Percentiles rank a stretch among this genome's conserved stretches.
Evolutionary conservation across 2,113 vertebrate species (phyloP).

Genomic region (Syngnathus typhle): DNA sequence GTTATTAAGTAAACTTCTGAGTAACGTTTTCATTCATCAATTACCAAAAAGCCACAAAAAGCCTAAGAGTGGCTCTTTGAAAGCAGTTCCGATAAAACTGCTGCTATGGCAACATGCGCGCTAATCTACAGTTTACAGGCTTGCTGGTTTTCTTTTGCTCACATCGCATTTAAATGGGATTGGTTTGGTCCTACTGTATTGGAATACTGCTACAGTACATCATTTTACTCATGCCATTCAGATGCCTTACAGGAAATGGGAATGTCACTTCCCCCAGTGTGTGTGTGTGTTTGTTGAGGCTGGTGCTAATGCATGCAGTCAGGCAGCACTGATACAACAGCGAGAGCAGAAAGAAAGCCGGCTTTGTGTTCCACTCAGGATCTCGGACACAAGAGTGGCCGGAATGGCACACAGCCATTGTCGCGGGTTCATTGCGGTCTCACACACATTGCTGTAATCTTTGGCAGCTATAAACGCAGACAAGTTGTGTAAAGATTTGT

Average conservation of each 20-base stretch:
- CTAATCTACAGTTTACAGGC: background rate
- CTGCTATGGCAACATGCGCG: background rate
- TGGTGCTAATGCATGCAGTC: constrained; percentile 2
- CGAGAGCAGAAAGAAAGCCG: constrained; percentile 55
- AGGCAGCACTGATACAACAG: constrained; percentile 26
- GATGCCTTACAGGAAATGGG: constrained; percentile 11
- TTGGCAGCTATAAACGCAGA: constrained; percentile 22
- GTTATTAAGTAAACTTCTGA: no score
- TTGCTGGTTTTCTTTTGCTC: background rate
- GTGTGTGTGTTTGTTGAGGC: constrained; percentile 48
- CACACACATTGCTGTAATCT: constrained; percentile 9
- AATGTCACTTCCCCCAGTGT: constrained; percentile 39
- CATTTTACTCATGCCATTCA: constrained; percentile 6
- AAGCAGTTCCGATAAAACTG: background rate
- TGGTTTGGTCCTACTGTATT: background rate
- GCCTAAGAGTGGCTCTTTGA: background rate
- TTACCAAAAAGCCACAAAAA: background rate
- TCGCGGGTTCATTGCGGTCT: no score
- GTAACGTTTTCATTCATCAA: background rate
- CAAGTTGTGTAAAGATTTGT: background rate
- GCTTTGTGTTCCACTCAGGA: constrained; percentile 59
- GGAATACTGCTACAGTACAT: background rate
- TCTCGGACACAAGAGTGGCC: constrained; percentile 8
- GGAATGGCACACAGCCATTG: no score
- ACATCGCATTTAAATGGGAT: no score